These are phyloP conservation scores for Pseudomyrmex cubaensis DNA, from an alignment of 1,140 invertebrate genomes.

Conservation along the genomic window DNA sequence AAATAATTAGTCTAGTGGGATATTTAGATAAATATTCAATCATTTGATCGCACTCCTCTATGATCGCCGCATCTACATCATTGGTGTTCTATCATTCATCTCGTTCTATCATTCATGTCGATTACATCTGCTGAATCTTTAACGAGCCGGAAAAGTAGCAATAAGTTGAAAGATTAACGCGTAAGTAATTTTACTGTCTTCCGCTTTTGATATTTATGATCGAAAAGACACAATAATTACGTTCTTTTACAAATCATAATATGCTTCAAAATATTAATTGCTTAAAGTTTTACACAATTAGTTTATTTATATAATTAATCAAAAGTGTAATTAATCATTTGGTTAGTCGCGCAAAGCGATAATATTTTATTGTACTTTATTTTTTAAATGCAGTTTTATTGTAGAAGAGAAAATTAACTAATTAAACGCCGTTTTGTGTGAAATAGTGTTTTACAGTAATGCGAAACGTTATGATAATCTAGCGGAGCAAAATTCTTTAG, in stretches of 20 bases:
- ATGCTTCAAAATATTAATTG: background rate
- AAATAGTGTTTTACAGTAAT: background rate
- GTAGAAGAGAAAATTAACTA: too few species aligned
- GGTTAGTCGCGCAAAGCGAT: background rate
- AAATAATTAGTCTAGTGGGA: background rate
- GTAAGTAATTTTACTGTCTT: conserved; percentile 3
- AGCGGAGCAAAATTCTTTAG: background rate
- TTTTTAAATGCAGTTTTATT: background rate
- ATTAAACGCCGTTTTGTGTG: too few species aligned
- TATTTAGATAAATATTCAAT: conserved; percentile 50
- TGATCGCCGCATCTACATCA: background rate
- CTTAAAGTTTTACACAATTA: background rate
- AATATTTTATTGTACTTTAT: background rate
- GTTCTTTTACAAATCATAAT: background rate
- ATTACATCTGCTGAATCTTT: conserved; percentile 27
- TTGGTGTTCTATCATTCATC: background rate
- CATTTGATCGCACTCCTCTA: background rate
- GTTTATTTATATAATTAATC: background rate
- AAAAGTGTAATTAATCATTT: background rate
- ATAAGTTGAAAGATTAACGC: conserved; percentile 37
- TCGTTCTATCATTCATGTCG: background rate
- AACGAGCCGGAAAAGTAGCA: conserved; percentile 39
- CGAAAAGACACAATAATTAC: background rate
- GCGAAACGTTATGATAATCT: background rate
- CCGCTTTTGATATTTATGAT: background rate